Conservation (phyloP, 1,140 invertebrate species). For the Sitophilus oryzae region DNA sequence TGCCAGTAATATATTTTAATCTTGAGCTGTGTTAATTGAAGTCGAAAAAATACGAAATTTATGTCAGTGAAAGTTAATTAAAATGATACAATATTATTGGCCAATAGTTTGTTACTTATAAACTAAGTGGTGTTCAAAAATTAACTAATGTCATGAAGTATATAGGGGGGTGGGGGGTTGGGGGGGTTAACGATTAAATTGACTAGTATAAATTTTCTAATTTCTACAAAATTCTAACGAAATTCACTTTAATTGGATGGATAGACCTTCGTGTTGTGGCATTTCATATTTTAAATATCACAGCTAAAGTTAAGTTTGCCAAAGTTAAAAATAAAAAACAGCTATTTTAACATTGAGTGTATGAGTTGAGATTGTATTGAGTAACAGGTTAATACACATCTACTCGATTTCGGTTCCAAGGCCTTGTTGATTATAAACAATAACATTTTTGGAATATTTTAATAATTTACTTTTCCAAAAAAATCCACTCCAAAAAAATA, state of each 20-base stretch:
- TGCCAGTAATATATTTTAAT: too few species aligned
- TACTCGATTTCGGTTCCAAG: too few species aligned
- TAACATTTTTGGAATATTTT: too few species aligned
- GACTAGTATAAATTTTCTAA: constrained; percentile 21
- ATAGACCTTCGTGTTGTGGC: not conserved
- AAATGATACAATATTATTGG: not conserved
- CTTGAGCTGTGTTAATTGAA: too few species aligned
- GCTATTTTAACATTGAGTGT: not conserved
- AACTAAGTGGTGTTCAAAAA: not conserved
- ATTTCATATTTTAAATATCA: constrained; percentile 3
- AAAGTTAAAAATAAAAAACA: constrained; percentile 6
- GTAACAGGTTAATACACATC: too few species aligned
- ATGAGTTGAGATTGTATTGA: too few species aligned
- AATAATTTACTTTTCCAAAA: too few species aligned
- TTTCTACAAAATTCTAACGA: constrained; percentile 14
- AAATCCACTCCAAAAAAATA: too few species aligned
- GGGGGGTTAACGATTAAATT: constrained; percentile 10
- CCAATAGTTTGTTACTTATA: not conserved
- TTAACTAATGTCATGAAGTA: constrained; percentile 17
- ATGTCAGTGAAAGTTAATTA: too few species aligned
- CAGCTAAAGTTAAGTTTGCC: constrained; percentile 9
- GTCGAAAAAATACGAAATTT: too few species aligned
- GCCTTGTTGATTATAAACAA: too few species aligned
- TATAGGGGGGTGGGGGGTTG: not conserved
- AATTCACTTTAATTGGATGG: not conserved